Conservation (phyloP, 2,888 invertebrate genomes). For the Automeris io region DNA sequence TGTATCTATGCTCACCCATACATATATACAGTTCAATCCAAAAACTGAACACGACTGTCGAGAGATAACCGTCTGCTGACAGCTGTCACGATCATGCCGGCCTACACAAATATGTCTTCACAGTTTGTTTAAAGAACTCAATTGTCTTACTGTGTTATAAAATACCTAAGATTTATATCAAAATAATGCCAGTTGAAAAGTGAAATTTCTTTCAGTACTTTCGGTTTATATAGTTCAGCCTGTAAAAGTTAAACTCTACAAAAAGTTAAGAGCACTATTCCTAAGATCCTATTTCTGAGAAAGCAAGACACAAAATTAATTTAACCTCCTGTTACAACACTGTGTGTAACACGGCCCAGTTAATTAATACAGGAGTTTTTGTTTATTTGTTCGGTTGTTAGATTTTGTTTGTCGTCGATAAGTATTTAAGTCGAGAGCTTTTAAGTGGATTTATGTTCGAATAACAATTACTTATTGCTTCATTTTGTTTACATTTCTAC, state of each 20-base stretch:
- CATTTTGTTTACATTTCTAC: conserved; percentile 29
- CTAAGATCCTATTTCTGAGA: too few species aligned
- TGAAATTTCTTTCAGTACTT: neutral
- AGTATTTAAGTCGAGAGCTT: conserved; percentile 51
- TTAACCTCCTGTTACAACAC: conserved; percentile 19
- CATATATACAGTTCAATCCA: too few species aligned
- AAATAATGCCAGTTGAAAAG: too few species aligned
- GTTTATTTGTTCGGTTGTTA: conserved; percentile 36
- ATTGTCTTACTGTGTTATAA: too few species aligned
- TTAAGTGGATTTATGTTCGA: conserved; percentile 39
- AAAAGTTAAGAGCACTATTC: neutral
- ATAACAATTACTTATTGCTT: conserved; percentile 44
- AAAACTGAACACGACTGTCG: too few species aligned
- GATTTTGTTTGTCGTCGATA: conserved; percentile 42
- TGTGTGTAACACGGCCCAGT: conserved; percentile 24
- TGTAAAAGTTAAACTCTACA: neutral
- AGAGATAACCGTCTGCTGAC: too few species aligned
- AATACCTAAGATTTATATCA: too few species aligned
- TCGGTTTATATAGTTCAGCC: neutral
- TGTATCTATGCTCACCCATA: too few species aligned
- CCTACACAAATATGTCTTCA: too few species aligned
- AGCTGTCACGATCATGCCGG: too few species aligned
- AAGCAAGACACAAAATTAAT: too few species aligned
- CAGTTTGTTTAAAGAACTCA: too few species aligned
- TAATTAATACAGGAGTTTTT: conserved; percentile 39